Percentiles rank a stretch among this genome's conserved stretches.
These are phyloP conservation scores for Eristalis pertinax DNA, from an alignment of 2,888 invertebrate species.

Conservation along the genomic window DNA sequence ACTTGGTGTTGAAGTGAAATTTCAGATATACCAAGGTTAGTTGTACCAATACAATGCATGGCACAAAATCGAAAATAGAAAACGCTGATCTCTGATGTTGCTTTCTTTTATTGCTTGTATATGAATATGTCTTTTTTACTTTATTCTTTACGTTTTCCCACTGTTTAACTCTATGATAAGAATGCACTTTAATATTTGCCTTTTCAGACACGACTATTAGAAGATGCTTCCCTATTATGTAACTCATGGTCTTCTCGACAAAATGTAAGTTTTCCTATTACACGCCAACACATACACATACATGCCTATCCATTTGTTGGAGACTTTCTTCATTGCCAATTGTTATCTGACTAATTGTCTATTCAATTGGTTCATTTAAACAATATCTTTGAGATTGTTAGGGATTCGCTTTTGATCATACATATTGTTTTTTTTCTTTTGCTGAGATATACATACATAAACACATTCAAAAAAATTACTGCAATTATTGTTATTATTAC, in stretches of 20 bases:
- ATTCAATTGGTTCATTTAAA: conserved; percentile 1
- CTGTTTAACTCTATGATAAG: conserved; percentile 6
- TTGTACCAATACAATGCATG: no score
- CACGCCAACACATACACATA: neutral
- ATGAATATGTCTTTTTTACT: neutral
- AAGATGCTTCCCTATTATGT: conserved; percentile 95
- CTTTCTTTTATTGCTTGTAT: neutral
- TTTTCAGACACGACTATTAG: conserved; percentile 93
- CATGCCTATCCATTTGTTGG: neutral
- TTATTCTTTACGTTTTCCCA: neutral
- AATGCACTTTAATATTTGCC: conserved; percentile 57
- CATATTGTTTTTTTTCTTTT: neutral
- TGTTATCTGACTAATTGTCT: neutral
- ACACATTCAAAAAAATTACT: conserved; percentile 5
- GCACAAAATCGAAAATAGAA: no score
- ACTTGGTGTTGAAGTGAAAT: no score
- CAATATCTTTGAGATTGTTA: neutral
- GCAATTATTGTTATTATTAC: conserved; percentile 29
- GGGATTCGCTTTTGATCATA: conserved; percentile 7
- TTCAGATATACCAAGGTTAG: no score
- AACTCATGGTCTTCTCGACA: conserved; percentile 95
- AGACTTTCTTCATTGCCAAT: neutral
- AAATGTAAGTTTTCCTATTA: conserved; percentile 87
- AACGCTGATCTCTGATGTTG: neutral
- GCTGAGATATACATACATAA: neutral